Conservation (phyloP, 2,888 invertebrate species). For the Malachius bipustulatus region DNA sequence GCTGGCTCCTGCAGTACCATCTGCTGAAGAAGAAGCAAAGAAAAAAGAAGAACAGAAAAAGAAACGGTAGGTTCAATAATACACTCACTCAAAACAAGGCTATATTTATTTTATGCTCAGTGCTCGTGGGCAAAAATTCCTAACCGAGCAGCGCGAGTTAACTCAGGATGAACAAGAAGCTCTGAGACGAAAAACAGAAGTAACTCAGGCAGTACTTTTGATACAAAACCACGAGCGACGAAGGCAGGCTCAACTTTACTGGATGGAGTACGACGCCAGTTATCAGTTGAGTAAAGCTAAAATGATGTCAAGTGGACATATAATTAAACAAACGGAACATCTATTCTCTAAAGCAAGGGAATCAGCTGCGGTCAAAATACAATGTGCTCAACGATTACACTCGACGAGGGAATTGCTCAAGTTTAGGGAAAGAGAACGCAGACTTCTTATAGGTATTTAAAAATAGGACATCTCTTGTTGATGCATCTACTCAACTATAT, state of each 20-base stretch:
- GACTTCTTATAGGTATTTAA: constrained; percentile 35
- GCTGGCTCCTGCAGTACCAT: constrained; percentile 16
- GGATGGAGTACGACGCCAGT: constrained; percentile 18
- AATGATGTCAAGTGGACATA: background rate
- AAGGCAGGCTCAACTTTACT: constrained; percentile 32
- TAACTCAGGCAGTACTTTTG: constrained; percentile 28
- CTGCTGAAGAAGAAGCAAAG: constrained; percentile 18
- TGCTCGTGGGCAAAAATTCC: too few species aligned
- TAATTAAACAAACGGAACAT: constrained; percentile 4
- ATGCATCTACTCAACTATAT: background rate
- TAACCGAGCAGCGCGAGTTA: constrained; percentile 20
- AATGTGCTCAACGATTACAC: constrained; percentile 39
- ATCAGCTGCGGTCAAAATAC: constrained; percentile 32
- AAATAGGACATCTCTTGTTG: background rate
- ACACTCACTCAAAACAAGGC: background rate
- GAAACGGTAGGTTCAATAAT: constrained; percentile 3
- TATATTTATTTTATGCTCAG: background rate
- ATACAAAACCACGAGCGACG: constrained; percentile 41
- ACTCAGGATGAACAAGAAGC: constrained; percentile 23
- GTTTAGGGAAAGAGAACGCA: constrained; percentile 35
- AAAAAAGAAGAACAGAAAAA: constrained; percentile 17
- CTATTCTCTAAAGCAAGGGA: constrained; percentile 15
- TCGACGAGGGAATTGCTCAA: constrained; percentile 36
- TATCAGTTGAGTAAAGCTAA: constrained; percentile 6
- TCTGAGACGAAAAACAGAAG: constrained; percentile 19